Evolutionary conservation across 2,888 invertebrate species (phyloP).

Genomic region (Polyommatus iphigenia): DNA sequence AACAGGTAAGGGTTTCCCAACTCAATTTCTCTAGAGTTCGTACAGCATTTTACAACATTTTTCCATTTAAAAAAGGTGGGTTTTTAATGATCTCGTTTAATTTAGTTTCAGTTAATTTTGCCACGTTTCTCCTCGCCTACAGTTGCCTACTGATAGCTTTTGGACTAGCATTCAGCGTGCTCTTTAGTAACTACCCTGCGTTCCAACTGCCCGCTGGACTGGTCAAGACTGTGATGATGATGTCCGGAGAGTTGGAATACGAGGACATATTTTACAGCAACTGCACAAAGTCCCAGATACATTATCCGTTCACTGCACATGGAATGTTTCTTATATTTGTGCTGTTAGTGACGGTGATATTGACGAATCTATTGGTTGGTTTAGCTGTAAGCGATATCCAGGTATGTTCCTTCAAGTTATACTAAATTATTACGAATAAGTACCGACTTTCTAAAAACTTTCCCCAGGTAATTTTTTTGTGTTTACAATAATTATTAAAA

Average conservation of each 20-base stretch:
- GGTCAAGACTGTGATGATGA: constrained; percentile 91
- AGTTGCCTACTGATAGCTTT: constrained; percentile 90
- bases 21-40: neutral
- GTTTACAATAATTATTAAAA: too few relatives aligned
- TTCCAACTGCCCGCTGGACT: constrained; percentile 84
- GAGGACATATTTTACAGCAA: constrained; percentile 89
- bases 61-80: neutral
- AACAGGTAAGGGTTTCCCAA: constrained; percentile 69
- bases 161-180: constrained; percentile 88
- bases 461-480: too few relatives aligned
- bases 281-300: constrained; percentile 68
- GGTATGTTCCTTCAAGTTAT: constrained; percentile 51
- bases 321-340: constrained; percentile 88
- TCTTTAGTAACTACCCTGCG: constrained; percentile 88
- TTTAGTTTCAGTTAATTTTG: constrained; percentile 89
- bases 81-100: constrained; percentile 42
- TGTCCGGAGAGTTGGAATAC: constrained; percentile 92
- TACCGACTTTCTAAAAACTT: too few relatives aligned
- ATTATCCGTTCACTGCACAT: constrained; percentile 87
- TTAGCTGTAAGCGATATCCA: constrained; percentile 92
- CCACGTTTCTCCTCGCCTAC: constrained; percentile 89
- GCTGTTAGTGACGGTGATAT: constrained; percentile 88
- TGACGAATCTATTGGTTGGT: constrained; percentile 91
- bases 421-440: neutral
- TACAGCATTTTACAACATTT: neutral